Conservation (phyloP, 2,797 vertebrate species). For the Naso thynnoides region DNA sequence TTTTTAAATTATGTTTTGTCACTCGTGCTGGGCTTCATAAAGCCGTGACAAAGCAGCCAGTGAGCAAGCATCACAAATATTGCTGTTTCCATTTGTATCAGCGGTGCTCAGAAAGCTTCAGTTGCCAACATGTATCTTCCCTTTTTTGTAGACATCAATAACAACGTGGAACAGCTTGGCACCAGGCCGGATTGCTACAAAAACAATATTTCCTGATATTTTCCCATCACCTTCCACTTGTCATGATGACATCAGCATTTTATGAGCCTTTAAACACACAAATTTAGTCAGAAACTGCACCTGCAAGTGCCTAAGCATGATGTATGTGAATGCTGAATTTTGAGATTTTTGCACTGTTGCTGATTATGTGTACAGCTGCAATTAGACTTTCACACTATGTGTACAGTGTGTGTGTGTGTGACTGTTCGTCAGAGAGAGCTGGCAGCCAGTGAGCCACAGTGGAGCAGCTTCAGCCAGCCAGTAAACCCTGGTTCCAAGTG, state of each 20-base stretch:
- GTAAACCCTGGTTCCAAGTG: constrained; percentile 53
- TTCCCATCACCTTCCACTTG: constrained; percentile 53
- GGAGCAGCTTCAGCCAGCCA: constrained; percentile 37
- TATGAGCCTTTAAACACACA: constrained; percentile 54
- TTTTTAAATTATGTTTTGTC: neutral
- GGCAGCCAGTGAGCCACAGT: constrained; percentile 46
- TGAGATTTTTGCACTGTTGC: neutral
- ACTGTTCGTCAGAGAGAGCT: constrained; percentile 53
- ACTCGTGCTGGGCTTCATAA: neutral
- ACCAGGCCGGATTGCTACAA: constrained; percentile 22
- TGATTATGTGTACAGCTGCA: constrained; percentile 36
- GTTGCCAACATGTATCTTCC: constrained; percentile 33
- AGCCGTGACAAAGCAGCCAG: constrained; percentile 17
- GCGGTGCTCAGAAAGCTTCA: constrained; percentile 26
- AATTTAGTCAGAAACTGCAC: too few species aligned
- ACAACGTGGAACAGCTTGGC: constrained; percentile 45
- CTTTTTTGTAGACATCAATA: constrained; percentile 56
- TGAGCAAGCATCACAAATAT: constrained; percentile 11
- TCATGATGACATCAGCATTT: constrained; percentile 38
- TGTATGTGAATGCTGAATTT: neutral
- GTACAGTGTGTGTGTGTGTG: constrained; percentile 22
- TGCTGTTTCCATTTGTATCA: constrained; percentile 3
- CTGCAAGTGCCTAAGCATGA: too few species aligned
- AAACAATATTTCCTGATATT: constrained; percentile 58
- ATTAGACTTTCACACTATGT: too few species aligned